These are phyloP conservation scores for Semnopithecus entellus DNA, from an alignment of 2,113 vertebrate species.

Conservation along the genomic window DNA sequence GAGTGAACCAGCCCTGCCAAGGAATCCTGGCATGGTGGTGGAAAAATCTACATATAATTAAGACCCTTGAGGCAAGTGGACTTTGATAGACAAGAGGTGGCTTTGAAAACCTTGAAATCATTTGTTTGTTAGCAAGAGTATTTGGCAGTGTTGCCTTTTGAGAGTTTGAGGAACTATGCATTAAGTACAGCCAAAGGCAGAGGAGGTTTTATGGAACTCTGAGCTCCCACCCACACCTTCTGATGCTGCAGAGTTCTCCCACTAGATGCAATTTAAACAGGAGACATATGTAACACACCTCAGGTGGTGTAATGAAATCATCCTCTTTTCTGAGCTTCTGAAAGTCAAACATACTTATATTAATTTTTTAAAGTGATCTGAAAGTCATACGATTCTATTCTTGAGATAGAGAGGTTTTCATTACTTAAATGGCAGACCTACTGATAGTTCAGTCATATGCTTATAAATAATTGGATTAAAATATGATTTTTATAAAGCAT, in stretches of 20 bases:
- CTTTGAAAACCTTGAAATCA: neutral
- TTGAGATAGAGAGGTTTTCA: neutral
- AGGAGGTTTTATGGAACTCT: neutral
- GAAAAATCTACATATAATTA: constrained; percentile 64
- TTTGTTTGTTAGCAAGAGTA: neutral
- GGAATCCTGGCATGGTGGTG: neutral
- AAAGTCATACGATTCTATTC: neutral
- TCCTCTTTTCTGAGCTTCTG: neutral
- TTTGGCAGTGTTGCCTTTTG: neutral
- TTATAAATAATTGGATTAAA: constrained; percentile 12
- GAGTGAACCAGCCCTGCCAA: constrained; percentile 39
- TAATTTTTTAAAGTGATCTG: neutral
- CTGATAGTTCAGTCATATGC: neutral
- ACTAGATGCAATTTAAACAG: neutral
- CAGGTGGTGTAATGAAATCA: accelerated
- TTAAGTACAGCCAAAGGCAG: neutral
- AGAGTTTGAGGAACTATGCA: neutral
- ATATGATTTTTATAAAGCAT: neutral
- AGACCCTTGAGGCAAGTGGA: constrained; percentile 50
- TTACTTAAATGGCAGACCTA: neutral
- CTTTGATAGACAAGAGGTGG: constrained; percentile 19
- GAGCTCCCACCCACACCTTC: neutral
- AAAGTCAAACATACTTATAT: neutral
- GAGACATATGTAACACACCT: neutral
- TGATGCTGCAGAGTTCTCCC: accelerated